These are phyloP conservation scores for Eupithecia vulgata DNA, from an alignment of 2,888 invertebrate species.

Conservation along the genomic window DNA sequence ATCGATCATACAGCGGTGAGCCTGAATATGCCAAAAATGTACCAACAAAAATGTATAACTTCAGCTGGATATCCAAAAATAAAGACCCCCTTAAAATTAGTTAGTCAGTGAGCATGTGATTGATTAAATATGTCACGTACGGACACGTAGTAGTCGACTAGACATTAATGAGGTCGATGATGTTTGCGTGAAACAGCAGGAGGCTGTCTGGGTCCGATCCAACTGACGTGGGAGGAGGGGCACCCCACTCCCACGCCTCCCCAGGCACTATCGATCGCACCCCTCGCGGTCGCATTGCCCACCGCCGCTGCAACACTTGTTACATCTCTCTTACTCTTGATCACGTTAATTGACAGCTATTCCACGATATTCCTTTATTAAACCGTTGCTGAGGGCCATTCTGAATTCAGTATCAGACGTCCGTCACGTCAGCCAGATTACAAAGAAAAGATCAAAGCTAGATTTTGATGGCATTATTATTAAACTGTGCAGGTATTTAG, in stretches of 20 bases:
- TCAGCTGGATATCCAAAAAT: background rate
- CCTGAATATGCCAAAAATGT: background rate
- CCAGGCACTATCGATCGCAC: slow-evolving; percentile 55
- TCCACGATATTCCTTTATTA: slow-evolving; percentile 5
- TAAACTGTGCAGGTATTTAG: slow-evolving; percentile 24
- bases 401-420: background rate
- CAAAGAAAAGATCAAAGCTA: slow-evolving; percentile 16
- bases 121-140: background rate
- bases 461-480: slow-evolving; percentile 10
- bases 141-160: slow-evolving; percentile 27
- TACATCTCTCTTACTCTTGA: slow-evolving; percentile 59
- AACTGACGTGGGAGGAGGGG: slow-evolving; percentile 59
- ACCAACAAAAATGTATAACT: no score
- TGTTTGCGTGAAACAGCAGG: slow-evolving; percentile 49
- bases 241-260: slow-evolving; percentile 46
- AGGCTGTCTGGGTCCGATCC: slow-evolving; percentile 48
- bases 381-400: slow-evolving; percentile 13
- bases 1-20: background rate
- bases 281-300: slow-evolving; percentile 47
- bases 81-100: background rate
- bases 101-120: background rate
- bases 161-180: slow-evolving; percentile 42
- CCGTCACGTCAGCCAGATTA: slow-evolving; percentile 6
- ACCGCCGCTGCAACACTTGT: slow-evolving; percentile 74
- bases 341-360: background rate